A percentile compares a stretch with the other conserved stretches of the same genome.
Evolutionary conservation across 2,888 invertebrate genomes (phyloP).

Genomic region (Herminia tarsipennalis): DNA sequence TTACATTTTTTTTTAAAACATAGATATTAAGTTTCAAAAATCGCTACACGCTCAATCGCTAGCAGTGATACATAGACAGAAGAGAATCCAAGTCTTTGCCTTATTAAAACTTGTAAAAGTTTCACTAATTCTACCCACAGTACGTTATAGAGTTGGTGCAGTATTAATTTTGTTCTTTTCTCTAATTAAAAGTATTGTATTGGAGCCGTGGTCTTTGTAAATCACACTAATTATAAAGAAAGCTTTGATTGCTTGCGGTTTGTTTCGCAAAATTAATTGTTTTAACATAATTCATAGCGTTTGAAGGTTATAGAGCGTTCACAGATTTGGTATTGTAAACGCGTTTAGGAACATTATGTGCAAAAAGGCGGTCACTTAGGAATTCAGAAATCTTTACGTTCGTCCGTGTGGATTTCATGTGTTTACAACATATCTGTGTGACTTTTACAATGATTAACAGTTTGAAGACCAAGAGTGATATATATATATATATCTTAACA

Average conservation of each 20-base stretch:
- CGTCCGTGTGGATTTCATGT: no score
- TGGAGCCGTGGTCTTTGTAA: slow-evolving; percentile 19
- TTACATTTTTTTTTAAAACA: no score
- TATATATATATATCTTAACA: no score
- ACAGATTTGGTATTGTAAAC: no score
- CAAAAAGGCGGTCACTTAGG: no score
- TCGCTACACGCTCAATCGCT: slow-evolving; percentile 1
- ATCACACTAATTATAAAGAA: slow-evolving; percentile 8
- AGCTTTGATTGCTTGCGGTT: background rate
- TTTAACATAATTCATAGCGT: background rate
- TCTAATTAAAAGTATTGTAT: slow-evolving; percentile 44
- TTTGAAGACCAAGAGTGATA: no score
- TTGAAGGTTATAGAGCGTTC: background rate
- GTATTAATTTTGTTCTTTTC: slow-evolving; percentile 33
- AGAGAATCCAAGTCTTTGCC: slow-evolving; percentile 6
- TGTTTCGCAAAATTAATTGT: no score
- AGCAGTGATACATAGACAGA: background rate
- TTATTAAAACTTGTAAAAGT: slow-evolving; percentile 47
- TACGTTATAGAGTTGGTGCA: slow-evolving; percentile 37
- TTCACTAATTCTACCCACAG: slow-evolving; percentile 39
- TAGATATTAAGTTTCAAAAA: background rate
- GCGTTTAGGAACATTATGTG: no score
- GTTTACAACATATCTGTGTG: no score
- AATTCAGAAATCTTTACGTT: no score
- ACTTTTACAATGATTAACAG: no score